Evolutionary conservation across 2,888 invertebrate genomes (phyloP).

Genomic region (Dicycla oo): DNA sequence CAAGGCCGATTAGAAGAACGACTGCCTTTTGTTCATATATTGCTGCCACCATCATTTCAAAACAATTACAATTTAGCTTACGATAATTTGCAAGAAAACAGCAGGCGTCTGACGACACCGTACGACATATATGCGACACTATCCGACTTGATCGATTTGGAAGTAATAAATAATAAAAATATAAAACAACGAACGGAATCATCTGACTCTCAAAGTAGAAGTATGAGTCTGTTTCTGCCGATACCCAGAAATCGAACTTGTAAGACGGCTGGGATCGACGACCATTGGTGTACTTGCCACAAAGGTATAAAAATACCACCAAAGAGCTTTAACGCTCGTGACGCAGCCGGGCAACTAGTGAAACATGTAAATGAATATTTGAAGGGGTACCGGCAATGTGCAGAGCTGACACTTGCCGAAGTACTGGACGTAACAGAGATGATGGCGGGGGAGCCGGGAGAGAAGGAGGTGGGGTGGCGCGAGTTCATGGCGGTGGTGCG

Average conservation of each 20-base stretch:
- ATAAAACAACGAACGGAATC: constrained; percentile 77
- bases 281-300: constrained; percentile 97
- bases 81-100: constrained; percentile 92
- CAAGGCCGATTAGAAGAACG: constrained; percentile 97
- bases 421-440: constrained; percentile 93
- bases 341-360: constrained; percentile 92
- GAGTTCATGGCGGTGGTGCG: constrained; percentile 92
- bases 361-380: constrained; percentile 92
- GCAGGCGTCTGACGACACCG: constrained; percentile 93
- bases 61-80: constrained; percentile 91
- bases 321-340: constrained; percentile 88
- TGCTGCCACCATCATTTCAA: constrained; percentile 93
- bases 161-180: constrained; percentile 82
- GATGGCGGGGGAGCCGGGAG: constrained; percentile 80
- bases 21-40: constrained; percentile 94
- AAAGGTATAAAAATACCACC: constrained; percentile 90
- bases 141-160: constrained; percentile 91
- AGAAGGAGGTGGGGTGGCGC: constrained; percentile 84
- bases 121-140: constrained; percentile 96
- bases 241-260: constrained; percentile 94
- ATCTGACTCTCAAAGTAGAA: constrained; percentile 85
- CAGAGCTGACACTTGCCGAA: constrained; percentile 90
- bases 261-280: constrained; percentile 93
- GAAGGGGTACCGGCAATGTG: constrained; percentile 91
- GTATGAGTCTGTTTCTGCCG: constrained; percentile 94